phyloP scores from a whole-genome alignment of 92 coral and sea anemone genomes.

The Ricordea florida region DNA sequence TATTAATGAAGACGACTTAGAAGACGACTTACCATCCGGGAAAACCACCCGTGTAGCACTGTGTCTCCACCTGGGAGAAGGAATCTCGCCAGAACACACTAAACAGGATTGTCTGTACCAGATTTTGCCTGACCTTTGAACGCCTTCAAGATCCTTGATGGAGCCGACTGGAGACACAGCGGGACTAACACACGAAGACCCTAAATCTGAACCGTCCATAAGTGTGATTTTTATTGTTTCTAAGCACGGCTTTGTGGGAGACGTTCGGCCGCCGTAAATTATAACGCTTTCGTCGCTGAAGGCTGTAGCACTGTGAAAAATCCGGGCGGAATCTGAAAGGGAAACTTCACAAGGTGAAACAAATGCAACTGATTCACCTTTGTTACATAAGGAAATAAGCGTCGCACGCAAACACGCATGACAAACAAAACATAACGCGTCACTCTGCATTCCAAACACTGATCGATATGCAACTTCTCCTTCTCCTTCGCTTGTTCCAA shows the following conservation, averaged over 20 bases:
- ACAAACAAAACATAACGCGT: no score
- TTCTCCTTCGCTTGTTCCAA: no score
- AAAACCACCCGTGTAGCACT: slow-evolving; percentile 46
- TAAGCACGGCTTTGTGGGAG: slow-evolving; percentile 70
- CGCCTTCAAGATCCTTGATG: not conserved
- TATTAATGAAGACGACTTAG: no score
- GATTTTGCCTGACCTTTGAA: not conserved
- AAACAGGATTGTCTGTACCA: not conserved
- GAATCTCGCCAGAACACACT: slow-evolving; percentile 47
- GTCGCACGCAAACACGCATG: no score
- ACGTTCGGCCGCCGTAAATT: slow-evolving; percentile 80
- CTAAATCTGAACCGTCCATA: not conserved
- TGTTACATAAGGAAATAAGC: no score
- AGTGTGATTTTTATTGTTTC: slow-evolving; percentile 21
- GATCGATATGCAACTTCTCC: no score
- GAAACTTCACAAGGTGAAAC: not conserved
- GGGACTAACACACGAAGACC: not conserved
- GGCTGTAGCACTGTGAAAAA: slow-evolving; percentile 73
- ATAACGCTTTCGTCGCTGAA: slow-evolving; percentile 39
- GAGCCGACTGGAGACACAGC: not conserved
- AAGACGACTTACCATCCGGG: slow-evolving; percentile 16
- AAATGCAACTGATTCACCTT: no score
- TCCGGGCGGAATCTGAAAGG: slow-evolving; percentile 47
- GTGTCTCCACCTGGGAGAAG: slow-evolving; percentile 86
- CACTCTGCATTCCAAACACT: no score